A percentile compares a stretch with the other conserved stretches of the same genome.
phyloP scores from a whole-genome alignment of 2,888 invertebrate genomes.

The Phyto melanocephala region DNA sequence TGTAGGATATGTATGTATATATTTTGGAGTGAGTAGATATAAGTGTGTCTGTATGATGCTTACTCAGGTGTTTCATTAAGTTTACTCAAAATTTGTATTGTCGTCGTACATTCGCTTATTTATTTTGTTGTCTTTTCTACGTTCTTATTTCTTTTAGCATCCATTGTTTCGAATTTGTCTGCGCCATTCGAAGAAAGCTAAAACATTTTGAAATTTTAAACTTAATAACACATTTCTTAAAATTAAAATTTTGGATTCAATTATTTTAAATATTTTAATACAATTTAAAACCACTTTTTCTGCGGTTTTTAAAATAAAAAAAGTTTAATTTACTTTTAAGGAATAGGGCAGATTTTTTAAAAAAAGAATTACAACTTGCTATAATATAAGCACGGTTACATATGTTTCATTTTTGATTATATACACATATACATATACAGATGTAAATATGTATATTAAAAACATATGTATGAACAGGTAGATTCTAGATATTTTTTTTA shows the following conservation, averaged over 20 bases:
- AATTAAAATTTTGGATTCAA: no score
- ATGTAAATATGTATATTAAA: not conserved
- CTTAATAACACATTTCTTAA: no score
- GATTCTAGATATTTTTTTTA: not conserved
- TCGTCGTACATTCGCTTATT: not conserved
- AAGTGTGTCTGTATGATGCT: not conserved
- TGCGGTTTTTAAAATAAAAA: no score
- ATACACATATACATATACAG: not conserved
- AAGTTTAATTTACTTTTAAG: no score
- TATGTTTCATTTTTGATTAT: not conserved
- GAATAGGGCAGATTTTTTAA: not conserved
- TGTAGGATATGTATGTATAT: no score
- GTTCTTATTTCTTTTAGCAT: not conserved
- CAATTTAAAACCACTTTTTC: no score
- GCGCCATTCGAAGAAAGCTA: not conserved
- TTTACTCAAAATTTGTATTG: constrained; percentile 3
- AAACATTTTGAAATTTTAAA: no score
- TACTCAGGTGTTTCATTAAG: constrained; percentile 27
- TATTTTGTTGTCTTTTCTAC: not conserved
- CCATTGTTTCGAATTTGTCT: not conserved
- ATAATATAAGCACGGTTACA: not conserved
- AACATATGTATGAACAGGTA: no score
- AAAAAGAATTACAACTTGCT: not conserved
- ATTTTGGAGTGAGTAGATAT: no score
- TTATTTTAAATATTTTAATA: no score